Evolutionary conservation across 2,113 vertebrate species (phyloP), one percentile per base, ranked within the genome.

Genomic region (Polyodon spathula): DNA sequence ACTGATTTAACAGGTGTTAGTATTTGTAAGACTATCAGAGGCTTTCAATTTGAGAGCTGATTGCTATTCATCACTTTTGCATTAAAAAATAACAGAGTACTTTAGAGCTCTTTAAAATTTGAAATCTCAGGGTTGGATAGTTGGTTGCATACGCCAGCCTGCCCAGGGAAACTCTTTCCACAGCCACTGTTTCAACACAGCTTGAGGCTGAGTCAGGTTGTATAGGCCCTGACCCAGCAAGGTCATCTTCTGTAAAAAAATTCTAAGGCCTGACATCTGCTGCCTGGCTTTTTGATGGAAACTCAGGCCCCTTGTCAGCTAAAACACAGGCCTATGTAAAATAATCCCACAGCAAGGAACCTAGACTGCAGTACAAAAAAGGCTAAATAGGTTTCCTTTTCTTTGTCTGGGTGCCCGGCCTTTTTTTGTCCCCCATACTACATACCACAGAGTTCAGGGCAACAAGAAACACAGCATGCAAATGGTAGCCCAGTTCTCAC

Each of bases 211-310:
- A 71, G 65, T 72, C 73, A 79, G 74, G 69, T 74, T 83, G 74
- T 81, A 76, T 74, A 70, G 76, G 75, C 76, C 77, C 73, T 82
- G 81, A 87, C 85, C 82, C 71, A 72, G 71, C 53, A 78, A 81
- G 79, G 83, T 87, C 84, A 81, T 71, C 66, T 81, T 84, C 82
- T 81, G 80, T 80, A 75, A 74, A 66, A 68, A 78, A 63, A 66
- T 81, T 86, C 80, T 78, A 81, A 85, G 78, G 77, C 74, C 71
- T 81, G 83, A 87, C 84, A 86, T 87, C 80, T 87, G 84, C 76
- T 84, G 81, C 79, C 71, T 81, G 71, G 81, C 82, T 83, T 72
- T 68, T 79, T 65, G 71, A 81, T 81, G 71, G 67, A 79, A 72
- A 79, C 78, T 66, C 66, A 64, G 73, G 76, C 76, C 67, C 68